Percentiles rank a stretch among this genome's conserved stretches.
Evolutionary conservation across 2,888 invertebrate species (phyloP).

Genomic region (Apoda limacodes): DNA sequence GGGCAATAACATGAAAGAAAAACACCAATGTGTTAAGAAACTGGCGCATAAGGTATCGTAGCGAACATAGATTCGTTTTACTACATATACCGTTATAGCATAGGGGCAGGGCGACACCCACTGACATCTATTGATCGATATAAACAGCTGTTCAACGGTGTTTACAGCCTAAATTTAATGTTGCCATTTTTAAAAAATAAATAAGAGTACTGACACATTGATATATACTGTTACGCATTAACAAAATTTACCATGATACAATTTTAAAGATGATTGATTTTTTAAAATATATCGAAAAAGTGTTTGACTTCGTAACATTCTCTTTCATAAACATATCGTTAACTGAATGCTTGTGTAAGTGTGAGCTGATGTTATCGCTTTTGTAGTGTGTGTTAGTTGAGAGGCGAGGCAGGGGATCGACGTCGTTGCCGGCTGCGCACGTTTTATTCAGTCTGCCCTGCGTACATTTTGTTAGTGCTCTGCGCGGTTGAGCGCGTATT

Average conservation of each 20-base stretch:
- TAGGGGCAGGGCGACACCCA: slow-evolving; percentile 57
- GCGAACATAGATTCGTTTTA: slow-evolving; percentile 51
- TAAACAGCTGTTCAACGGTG: slow-evolving; percentile 48
- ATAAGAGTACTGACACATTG: neutral
- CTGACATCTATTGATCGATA: slow-evolving; percentile 66
- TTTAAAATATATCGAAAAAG: no score
- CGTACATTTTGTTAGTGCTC: slow-evolving; percentile 53
- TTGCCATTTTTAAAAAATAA: neutral
- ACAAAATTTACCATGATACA: neutral
- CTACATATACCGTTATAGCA: slow-evolving; percentile 61
- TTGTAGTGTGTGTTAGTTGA: slow-evolving; percentile 25
- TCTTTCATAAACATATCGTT: no score
- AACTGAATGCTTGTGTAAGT: slow-evolving; percentile 22
- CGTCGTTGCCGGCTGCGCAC: slow-evolving; percentile 40
- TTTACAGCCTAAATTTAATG: slow-evolving; percentile 30
- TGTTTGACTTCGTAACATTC: no score
- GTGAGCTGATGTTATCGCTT: slow-evolving; percentile 22
- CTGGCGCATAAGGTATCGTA: slow-evolving; percentile 34
- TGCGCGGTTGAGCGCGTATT: slow-evolving; percentile 58
- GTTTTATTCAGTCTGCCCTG: no score
- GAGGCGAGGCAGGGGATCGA: slow-evolving; percentile 30
- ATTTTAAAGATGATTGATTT: neutral
- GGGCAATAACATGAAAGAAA: slow-evolving; percentile 41
- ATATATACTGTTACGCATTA: neutral
- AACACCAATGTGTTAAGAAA: slow-evolving; percentile 48